Evolutionary conservation across 2,113 vertebrate genomes (phyloP), one percentile per base, ranked within the genome.

Genomic region (Candoia aspera): DNA sequence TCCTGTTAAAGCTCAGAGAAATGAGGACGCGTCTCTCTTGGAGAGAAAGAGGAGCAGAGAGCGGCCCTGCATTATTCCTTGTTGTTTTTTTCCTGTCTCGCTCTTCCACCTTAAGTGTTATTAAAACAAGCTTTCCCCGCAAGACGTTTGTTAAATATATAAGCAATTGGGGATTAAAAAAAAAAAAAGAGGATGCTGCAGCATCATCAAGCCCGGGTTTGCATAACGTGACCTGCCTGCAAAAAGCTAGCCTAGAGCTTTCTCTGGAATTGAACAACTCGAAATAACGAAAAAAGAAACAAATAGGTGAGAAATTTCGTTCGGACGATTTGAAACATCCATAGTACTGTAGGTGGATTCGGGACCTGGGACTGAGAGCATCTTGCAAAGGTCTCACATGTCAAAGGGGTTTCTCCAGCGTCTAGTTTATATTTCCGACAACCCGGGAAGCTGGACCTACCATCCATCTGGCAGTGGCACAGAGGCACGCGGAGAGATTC

Each of bases 221-320:
- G 89, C 91, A 57, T 91, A 86, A 92, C 91, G 92, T 93, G 93
- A 95, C 91, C 87, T 19, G 92, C 90, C 87, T 95, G 42, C 86
- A 86, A 93, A 95, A 90, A 1, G 42, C 64, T n/a, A 1, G 15
- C 62, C 55, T 29, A 1, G 37, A 37, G 55, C 42, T 2, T 84
- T 86, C 29, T 85, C 46, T 55, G 10, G 49, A 58, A 33, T 17
- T 6, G 79, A 90, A 85, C n/a, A 21, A 49, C 58, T 58, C n/a
- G 55, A 58, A 83, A 79, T 33, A 87, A 26, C 54, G 24, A 17
- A 54, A 55, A 46, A 55, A 68, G 21, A 54, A 88, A n/a, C n/a
- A 88, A 33, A 88, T 8, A 59, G 62, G 1, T 11, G 26, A 59
- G 54, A 24, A 79, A 87, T 23, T 68, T 86, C 24, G 8, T 86